Conservation (phyloP, 2,113 vertebrate genomes). For the Anarhynchus alexandrinus region DNA sequence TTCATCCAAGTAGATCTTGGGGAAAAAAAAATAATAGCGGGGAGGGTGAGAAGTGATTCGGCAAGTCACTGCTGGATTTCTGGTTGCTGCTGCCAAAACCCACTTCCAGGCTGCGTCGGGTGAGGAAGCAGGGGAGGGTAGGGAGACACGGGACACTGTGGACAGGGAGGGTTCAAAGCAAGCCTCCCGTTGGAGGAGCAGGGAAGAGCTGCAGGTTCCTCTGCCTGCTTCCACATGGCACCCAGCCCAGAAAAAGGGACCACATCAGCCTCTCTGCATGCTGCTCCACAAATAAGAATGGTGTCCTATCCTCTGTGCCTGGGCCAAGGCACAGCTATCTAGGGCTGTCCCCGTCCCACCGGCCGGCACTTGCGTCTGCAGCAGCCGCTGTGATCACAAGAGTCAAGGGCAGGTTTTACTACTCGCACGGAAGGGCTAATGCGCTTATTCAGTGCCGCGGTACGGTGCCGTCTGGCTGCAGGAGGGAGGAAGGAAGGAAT, state of each 20-base stretch:
- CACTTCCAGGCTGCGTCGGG: background rate
- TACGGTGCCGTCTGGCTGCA: background rate
- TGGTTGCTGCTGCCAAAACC: background rate
- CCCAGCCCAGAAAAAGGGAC: fast-evolving
- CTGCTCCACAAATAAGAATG: background rate
- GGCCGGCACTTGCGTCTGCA: fast-evolving
- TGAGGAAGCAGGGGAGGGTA: background rate
- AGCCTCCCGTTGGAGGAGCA: background rate
- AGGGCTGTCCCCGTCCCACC: background rate
- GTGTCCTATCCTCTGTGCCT: background rate
- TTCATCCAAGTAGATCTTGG: background rate
- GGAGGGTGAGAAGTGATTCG: background rate
- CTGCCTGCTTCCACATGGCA: fast-evolving
- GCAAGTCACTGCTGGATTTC: conserved; percentile 4
- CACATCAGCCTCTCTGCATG: fast-evolving
- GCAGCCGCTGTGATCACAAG: fast-evolving
- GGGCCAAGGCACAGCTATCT: background rate
- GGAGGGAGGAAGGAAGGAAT: conserved; percentile 44
- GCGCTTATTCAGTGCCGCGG: background rate
- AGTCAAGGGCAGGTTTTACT: conserved; percentile 31
- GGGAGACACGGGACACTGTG: background rate
- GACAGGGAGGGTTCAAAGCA: background rate
- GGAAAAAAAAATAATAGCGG: background rate
- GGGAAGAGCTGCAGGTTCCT: background rate
- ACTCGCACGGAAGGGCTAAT: background rate